These are phyloP conservation scores for Percina caprodes DNA, from an alignment of 2,113 vertebrate genomes.

Conservation along the genomic window DNA sequence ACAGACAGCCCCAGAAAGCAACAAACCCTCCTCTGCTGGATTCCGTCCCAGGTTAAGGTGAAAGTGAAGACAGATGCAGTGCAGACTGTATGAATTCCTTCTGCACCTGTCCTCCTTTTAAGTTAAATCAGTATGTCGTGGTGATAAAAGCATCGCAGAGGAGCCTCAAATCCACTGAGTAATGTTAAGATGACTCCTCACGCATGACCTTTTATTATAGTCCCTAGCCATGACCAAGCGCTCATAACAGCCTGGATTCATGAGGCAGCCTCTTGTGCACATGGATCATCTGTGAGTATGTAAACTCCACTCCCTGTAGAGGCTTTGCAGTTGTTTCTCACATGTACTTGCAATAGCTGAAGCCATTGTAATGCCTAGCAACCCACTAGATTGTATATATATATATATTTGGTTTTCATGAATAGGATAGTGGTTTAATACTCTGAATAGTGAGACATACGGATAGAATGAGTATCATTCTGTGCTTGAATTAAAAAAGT, in stretches of 20 bases:
- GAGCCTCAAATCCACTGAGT: conserved; percentile 48
- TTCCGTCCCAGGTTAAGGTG: conserved; percentile 11
- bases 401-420: neutral
- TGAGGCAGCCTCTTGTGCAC: neutral
- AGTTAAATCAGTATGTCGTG: conserved; percentile 21
- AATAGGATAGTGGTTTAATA: neutral
- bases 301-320: neutral
- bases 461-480: neutral
- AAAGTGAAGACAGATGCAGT: conserved; percentile 44
- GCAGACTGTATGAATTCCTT: conserved; percentile 51
- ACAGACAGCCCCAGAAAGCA: conserved; percentile 37
- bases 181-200: conserved; percentile 37
- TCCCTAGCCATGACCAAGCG: neutral
- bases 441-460: neutral
- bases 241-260: conserved; percentile 7
- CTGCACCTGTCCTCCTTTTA: conserved; percentile 60
- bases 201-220: conserved; percentile 15
- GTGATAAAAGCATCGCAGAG: conserved; percentile 39
- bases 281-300: neutral
- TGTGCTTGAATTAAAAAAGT: neutral
- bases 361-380: conserved; percentile 6
- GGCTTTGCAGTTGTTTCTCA: conserved; percentile 14
- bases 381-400: neutral
- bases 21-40: conserved; percentile 24
- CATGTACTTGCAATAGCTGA: conserved; percentile 10